phyloP scores from a whole-genome alignment of 2,888 invertebrate genomes.

The Unio pictorum region DNA sequence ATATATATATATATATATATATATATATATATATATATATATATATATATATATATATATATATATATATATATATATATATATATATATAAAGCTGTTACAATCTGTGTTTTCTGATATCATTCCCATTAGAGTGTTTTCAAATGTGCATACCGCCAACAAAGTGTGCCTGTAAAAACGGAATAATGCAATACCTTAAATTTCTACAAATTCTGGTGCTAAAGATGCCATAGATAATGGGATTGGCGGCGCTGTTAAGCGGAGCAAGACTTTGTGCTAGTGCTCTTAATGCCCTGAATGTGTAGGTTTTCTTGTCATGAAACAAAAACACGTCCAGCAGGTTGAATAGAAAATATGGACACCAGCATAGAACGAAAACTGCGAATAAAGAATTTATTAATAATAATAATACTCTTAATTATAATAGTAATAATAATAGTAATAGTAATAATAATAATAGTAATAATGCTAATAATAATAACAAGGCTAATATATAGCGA shows the following conservation, averaged over 20 bases:
- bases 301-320: slow-evolving; percentile 12
- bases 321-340: slow-evolving; percentile 84
- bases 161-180: neutral
- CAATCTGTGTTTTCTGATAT: too few species aligned
- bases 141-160: neutral
- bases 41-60: too few species aligned
- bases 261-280: slow-evolving; percentile 93
- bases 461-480: neutral
- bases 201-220: slow-evolving; percentile 90
- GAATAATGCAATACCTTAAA: slow-evolving; percentile 78
- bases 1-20: too few species aligned
- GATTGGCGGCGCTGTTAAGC: slow-evolving; percentile 94
- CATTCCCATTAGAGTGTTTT: neutral
- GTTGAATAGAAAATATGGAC: slow-evolving; percentile 94
- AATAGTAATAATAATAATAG: slow-evolving; percentile 7
- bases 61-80: too few species aligned
- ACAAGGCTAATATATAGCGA: neutral
- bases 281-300: slow-evolving; percentile 81
- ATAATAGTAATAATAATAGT: slow-evolving; percentile 4
- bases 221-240: slow-evolving; percentile 93
- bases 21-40: too few species aligned
- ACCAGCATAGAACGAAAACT: slow-evolving; percentile 96
- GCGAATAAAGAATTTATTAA: slow-evolving; percentile 65
- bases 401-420: slow-evolving; percentile 7
- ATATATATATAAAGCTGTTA: too few species aligned